Percentiles rank a stretch among this genome's conserved stretches.
Evolutionary conservation across 2,888 invertebrate genomes (phyloP).

Genomic region (Papilio gigon): DNA sequence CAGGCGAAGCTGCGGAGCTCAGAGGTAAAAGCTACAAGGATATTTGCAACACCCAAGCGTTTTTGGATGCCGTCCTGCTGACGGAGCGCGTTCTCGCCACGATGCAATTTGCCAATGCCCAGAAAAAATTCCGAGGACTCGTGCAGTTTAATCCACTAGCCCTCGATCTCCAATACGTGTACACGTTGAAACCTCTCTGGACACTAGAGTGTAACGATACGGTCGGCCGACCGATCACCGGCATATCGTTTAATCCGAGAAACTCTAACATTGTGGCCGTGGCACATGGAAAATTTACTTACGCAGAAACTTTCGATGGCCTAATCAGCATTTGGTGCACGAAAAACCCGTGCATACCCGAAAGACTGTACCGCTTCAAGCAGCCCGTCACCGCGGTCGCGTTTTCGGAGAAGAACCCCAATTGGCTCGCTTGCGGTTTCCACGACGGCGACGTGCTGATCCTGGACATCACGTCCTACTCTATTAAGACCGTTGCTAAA

Average conservation of each 20-base stretch:
- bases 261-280: slow-evolving; percentile 88
- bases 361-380: slow-evolving; percentile 84
- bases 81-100: slow-evolving; percentile 88
- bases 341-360: slow-evolving; percentile 90
- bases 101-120: slow-evolving; percentile 84
- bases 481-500: slow-evolving; percentile 76
- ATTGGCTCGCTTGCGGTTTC: slow-evolving; percentile 89
- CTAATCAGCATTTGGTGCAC: slow-evolving; percentile 89
- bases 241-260: slow-evolving; percentile 85
- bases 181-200: slow-evolving; percentile 86
- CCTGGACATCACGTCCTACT: slow-evolving; percentile 85
- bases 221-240: slow-evolving; percentile 81
- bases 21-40: slow-evolving; percentile 61
- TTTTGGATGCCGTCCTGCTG: slow-evolving; percentile 84
- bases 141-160: slow-evolving; percentile 83
- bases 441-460: slow-evolving; percentile 87
- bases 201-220: slow-evolving; percentile 81
- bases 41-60: slow-evolving; percentile 65
- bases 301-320: slow-evolving; percentile 82
- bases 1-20: slow-evolving; percentile 33
- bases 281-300: slow-evolving; percentile 87
- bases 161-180: slow-evolving; percentile 85
- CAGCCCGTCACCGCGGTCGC: slow-evolving; percentile 86
- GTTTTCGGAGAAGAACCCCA: slow-evolving; percentile 87
- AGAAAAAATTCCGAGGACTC: slow-evolving; percentile 87